These are phyloP conservation scores for Pedetes capensis DNA, from an alignment of 2,113 vertebrate species.

Conservation along the genomic window DNA sequence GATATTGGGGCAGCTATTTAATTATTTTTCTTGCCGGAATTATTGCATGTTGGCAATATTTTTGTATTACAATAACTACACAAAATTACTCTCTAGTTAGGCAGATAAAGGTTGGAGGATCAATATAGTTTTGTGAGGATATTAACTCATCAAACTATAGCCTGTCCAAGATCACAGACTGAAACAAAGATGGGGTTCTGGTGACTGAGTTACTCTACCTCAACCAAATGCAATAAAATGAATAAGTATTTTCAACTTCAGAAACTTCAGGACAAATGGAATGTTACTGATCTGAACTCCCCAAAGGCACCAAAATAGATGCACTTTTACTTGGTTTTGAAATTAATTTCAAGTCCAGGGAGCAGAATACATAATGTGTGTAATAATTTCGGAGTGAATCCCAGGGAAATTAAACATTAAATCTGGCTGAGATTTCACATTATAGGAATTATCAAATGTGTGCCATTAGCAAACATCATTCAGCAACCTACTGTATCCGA, in stretches of 20 bases:
- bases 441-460: constrained; percentile 84
- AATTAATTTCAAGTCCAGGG: constrained; percentile 85
- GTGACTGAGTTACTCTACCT: constrained; percentile 15
- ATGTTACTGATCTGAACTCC: constrained; percentile 80
- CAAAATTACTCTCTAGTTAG: not conserved
- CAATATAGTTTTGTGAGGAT: not conserved
- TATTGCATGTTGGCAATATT: constrained; percentile 47
- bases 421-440: constrained; percentile 84
- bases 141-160: not conserved
- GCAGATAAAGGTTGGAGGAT: constrained; percentile 4
- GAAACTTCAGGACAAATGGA: constrained; percentile 80
- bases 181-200: constrained; percentile 16
- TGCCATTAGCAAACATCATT: constrained; percentile 85
- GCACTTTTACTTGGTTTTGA: constrained; percentile 84
- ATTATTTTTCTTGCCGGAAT: constrained; percentile 71
- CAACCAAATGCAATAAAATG: constrained; percentile 70
- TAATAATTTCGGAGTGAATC: constrained; percentile 84
- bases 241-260: constrained; percentile 81
- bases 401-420: constrained; percentile 84
- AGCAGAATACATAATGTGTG: constrained; percentile 82
- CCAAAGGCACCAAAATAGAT: constrained; percentile 79
- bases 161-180: constrained; percentile 52
- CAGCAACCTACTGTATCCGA: constrained; percentile 80
- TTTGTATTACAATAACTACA: constrained; percentile 16
- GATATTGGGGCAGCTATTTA: constrained; percentile 51